A percentile compares a stretch with the other conserved stretches of the same genome.
Evolutionary conservation across 2,113 vertebrate genomes (phyloP).

Genomic region (Phyllostomus discolor): DNA sequence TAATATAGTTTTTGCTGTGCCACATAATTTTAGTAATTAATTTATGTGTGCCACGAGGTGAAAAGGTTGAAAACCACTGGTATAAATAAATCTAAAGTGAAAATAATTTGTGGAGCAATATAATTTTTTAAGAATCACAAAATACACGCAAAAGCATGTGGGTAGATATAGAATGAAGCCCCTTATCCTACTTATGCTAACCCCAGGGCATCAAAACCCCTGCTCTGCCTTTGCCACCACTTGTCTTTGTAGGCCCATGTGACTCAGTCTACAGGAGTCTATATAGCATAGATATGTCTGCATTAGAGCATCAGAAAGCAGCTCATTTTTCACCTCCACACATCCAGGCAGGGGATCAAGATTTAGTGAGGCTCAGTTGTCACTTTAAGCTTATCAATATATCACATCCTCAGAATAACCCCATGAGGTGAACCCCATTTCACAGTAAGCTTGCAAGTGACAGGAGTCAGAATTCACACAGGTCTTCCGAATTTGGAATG

Average conservation of each 20-base stretch:
- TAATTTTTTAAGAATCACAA: not conserved
- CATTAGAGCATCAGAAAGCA: not conserved
- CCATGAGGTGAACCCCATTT: not conserved
- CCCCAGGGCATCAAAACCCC: not conserved
- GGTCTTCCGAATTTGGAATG: not conserved
- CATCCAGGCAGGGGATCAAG: not conserved
- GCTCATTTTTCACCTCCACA: not conserved
- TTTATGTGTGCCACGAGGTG: not conserved
- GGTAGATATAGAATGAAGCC: not conserved
- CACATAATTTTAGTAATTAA: not conserved
- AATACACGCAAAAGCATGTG: not conserved
- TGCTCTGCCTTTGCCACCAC: not conserved
- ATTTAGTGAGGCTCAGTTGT: not conserved
- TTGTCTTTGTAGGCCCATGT: not conserved
- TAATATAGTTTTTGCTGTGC: not conserved
- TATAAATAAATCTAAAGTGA: not conserved
- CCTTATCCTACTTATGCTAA: not conserved
- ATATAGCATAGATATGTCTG: not conserved
- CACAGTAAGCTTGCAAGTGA: not conserved
- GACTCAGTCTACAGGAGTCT: not conserved
- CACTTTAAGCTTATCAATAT: not conserved
- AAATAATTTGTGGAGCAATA: not conserved
- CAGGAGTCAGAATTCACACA: not conserved
- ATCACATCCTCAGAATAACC: not conserved
- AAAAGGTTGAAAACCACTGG: not conserved